phyloP scores from a whole-genome alignment of 2,113 vertebrate genomes.

The Ivindomyrus marchei region DNA sequence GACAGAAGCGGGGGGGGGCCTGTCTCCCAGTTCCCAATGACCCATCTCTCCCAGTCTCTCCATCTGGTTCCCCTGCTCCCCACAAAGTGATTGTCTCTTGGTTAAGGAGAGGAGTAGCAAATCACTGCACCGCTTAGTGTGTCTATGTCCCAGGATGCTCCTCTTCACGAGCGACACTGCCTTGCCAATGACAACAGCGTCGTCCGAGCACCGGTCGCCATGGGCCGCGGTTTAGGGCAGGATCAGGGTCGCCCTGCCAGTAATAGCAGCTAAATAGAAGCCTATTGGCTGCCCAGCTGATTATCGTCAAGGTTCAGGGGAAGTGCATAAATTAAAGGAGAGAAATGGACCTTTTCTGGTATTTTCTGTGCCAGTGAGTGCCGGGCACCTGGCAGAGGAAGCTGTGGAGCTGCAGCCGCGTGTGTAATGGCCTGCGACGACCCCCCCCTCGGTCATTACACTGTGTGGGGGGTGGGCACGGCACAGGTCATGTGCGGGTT shows the following conservation, averaged over 20 bases:
- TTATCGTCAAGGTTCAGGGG: neutral
- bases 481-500: neutral
- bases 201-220: neutral
- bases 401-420: neutral
- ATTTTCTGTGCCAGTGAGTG: neutral
- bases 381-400: neutral
- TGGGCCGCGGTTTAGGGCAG: neutral
- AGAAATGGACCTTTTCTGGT: neutral
- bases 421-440: neutral
- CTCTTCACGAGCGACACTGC: neutral
- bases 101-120: neutral
- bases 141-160: neutral
- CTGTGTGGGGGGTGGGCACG: neutral
- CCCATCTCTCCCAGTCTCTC: neutral
- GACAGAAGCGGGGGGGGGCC: neutral
- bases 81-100: neutral
- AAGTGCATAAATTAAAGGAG: constrained; percentile 1
- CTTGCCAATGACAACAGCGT: neutral
- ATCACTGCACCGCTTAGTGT: neutral
- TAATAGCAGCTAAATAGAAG: neutral
- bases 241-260: neutral
- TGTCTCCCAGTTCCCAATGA: constrained; percentile 3
- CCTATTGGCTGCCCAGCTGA: neutral
- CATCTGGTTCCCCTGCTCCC: neutral
- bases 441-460: neutral